These are phyloP conservation scores for Cebidichthys violaceus DNA, from an alignment of 2,113 vertebrate genomes.

Conservation along the genomic window DNA sequence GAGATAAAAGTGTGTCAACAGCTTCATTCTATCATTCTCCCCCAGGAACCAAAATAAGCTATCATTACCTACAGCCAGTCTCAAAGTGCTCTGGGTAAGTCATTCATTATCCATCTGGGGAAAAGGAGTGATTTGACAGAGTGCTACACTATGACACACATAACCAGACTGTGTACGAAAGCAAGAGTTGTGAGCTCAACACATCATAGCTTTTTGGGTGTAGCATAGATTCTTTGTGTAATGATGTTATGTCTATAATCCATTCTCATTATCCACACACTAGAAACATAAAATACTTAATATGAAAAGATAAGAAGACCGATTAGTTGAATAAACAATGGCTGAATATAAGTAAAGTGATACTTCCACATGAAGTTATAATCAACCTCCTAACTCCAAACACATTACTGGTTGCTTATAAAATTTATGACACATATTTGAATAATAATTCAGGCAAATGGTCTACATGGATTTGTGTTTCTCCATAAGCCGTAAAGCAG, in stretches of 20 bases:
- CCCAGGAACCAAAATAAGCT: constrained; percentile 47
- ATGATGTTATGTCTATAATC: constrained; percentile 13
- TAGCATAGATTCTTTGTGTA: not conserved
- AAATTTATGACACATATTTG: constrained; percentile 25
- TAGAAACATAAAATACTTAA: constrained; percentile 4
- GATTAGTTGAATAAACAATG: constrained; percentile 30
- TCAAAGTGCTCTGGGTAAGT: constrained; percentile 37
- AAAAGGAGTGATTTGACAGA: constrained; percentile 29
- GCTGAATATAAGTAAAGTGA: not conserved
- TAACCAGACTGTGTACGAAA: not conserved
- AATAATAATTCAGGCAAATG: constrained; percentile 40
- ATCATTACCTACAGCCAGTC: constrained; percentile 56
- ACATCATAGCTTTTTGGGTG: not conserved
- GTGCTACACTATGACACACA: constrained; percentile 33
- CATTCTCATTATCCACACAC: constrained; percentile 11
- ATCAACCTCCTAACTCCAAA: constrained; percentile 20
- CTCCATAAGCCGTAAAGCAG: constrained; percentile 53
- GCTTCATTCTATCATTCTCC: constrained; percentile 40
- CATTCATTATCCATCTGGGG: constrained; percentile 59
- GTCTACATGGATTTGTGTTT: constrained; percentile 41
- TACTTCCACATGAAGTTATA: constrained; percentile 5
- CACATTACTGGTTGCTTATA: constrained; percentile 19
- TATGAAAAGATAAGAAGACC: constrained; percentile 4
- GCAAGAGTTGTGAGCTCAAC: not conserved
- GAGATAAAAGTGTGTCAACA: constrained; percentile 53